Base-by-base conservation (phyloP, 2,113 vertebrate species). In the Notothenia coriiceps region DNA sequence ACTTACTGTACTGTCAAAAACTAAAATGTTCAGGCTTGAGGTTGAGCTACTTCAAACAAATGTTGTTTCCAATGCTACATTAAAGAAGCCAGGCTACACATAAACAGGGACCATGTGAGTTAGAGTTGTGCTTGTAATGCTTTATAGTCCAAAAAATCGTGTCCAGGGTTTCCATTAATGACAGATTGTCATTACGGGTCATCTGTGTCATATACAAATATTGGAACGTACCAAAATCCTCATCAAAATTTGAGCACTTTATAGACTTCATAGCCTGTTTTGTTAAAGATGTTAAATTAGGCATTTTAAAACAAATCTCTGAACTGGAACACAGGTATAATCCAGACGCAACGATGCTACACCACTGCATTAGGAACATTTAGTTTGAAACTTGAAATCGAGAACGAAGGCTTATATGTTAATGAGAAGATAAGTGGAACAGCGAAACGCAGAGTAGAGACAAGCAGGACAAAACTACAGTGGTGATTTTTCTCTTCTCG, bases 401-500 rank as follows among this genome's bases (percentile, higher is more conserved):
- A 82, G 14, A 74, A 69, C 1, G 56, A 57, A 70, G 22, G 67
- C 66, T 77, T 65, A 15, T 46, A 64, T 35, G 71, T 55, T 74
- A 55, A 18, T 2, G 8, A 56, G 71, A 77, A 82, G 72, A 61
- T 1, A 29, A 66, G 62, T 40, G 35, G 65, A 79, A 61, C 17
- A 15, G 57, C 46, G 67, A 80, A 77, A 71, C 63, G 64, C 29
- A 75, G 52, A 80, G 86, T 54, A 54, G 35, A 49, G 6, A 66
- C 68, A 74, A 8, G 35, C 40, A 62, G 65, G 62, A 75, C 74
- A 71, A 44, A 70, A 89, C 76, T 87, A 87, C 88, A 82, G 85
- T 94, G 88, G 85, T 95, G 96, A 96, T 95, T 94, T 83, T 90
- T 83, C 69, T 91, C 81, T 87, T 95, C 92, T 94, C 62, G 60